phyloP scores from a whole-genome alignment of 2,797 vertebrate genomes.

The Rhinophrynus dorsalis region DNA sequence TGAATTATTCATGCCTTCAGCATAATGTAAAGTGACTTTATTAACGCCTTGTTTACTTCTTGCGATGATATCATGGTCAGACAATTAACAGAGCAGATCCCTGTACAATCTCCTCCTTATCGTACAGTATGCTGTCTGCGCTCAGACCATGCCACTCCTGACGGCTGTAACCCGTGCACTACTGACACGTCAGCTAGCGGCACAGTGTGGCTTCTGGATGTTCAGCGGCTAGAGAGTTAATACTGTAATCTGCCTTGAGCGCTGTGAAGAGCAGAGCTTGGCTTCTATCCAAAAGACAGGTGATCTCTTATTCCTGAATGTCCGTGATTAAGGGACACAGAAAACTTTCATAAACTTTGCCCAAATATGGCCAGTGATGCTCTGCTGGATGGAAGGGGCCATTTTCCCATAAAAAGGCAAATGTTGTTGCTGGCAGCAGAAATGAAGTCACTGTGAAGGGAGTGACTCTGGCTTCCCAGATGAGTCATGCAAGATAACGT shows the following conservation, averaged over 20 bases:
- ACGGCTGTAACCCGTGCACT: not conserved
- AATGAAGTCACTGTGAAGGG: too few species aligned
- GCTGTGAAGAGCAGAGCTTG: not conserved
- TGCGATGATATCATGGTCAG: conserved; percentile 4
- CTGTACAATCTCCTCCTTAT: not conserved
- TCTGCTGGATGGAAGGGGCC: conserved; percentile 20
- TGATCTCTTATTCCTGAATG: conserved; percentile 8
- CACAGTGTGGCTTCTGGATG: too few species aligned
- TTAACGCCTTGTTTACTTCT: conserved; percentile 5
- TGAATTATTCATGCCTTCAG: too few species aligned
- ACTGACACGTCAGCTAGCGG: not conserved
- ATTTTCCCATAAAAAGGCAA: conserved; percentile 48
- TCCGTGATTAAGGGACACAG: not conserved
- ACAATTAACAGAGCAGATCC: conserved; percentile 1
- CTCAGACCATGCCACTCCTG: not conserved
- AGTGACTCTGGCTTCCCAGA: too few species aligned
- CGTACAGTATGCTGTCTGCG: not conserved
- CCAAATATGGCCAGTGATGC: conserved; percentile 41
- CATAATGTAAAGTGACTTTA: too few species aligned
- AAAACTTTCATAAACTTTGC: conserved; percentile 39
- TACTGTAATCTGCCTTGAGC: not conserved
- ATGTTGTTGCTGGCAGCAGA: not conserved
- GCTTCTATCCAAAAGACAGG: not conserved
- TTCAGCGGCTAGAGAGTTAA: conserved; percentile 2
- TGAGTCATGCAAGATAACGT: too few species aligned